phyloP scores from a whole-genome alignment of 2,888 invertebrate genomes.

The Macrosoma leucophasiata region DNA sequence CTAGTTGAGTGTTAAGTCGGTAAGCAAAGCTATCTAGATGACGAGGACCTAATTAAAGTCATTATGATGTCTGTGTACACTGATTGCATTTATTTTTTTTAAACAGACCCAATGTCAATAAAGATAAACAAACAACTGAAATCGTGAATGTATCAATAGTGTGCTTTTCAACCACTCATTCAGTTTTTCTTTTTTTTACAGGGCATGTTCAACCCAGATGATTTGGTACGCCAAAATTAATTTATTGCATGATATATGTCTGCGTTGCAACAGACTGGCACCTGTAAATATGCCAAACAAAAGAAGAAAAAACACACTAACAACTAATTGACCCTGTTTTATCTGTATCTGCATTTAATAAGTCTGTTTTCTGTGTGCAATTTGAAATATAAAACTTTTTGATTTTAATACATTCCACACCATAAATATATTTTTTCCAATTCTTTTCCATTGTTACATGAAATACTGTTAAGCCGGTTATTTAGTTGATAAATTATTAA shows the following conservation, averaged over 20 bases:
- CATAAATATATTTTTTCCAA: slow-evolving; percentile 28
- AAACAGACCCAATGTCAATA: neutral
- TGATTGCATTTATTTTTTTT: too few species aligned
- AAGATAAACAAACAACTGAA: neutral
- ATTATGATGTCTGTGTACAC: too few species aligned
- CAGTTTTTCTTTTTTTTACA: slow-evolving; percentile 60
- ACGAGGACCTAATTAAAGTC: too few species aligned
- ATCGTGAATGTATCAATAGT: too few species aligned
- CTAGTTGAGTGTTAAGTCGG: too few species aligned
- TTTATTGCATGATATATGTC: slow-evolving; percentile 59
- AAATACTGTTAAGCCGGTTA: slow-evolving; percentile 22
- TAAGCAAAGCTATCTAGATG: too few species aligned
- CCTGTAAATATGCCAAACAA: slow-evolving; percentile 48
- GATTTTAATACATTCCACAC: slow-evolving; percentile 43
- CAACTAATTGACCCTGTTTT: slow-evolving; percentile 19
- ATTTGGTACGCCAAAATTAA: slow-evolving; percentile 77
- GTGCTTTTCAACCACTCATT: too few species aligned
- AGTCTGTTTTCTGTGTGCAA: slow-evolving; percentile 49
- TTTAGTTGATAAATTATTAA: slow-evolving; percentile 10
- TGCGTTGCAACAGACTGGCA: slow-evolving; percentile 40
- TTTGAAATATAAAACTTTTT: slow-evolving; percentile 29
- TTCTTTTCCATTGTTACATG: too few species aligned
- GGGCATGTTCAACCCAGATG: slow-evolving; percentile 94
- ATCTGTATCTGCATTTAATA: slow-evolving; percentile 29
- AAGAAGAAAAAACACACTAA: slow-evolving; percentile 28